phyloP scores from a whole-genome alignment of 1,140 invertebrate genomes.

The Gonatopus flavifemur region DNA sequence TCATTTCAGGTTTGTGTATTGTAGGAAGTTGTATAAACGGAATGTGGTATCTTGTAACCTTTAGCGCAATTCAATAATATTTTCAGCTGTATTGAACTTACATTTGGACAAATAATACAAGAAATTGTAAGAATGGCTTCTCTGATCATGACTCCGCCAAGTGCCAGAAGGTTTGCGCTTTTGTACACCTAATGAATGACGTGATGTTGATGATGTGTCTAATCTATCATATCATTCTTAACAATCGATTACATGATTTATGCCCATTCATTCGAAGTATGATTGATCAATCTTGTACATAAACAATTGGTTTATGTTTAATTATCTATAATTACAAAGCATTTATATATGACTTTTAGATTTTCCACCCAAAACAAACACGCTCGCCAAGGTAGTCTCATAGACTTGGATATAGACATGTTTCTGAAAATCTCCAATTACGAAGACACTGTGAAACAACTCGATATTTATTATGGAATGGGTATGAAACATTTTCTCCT shows the following conservation, averaged over 20 bases:
- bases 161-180: slow-evolving; percentile 22
- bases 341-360: no score
- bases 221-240: no score
- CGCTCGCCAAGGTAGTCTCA: slow-evolving; percentile 58
- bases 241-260: not conserved
- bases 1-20: no score
- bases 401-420: slow-evolving; percentile 71
- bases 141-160: slow-evolving; percentile 11
- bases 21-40: no score
- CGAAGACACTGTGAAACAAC: slow-evolving; percentile 84
- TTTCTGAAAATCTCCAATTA: slow-evolving; percentile 83
- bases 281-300: not conserved
- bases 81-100: no score
- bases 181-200: slow-evolving; percentile 3
- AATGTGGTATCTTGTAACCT: no score
- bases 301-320: slow-evolving; percentile 2
- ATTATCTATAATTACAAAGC: slow-evolving; percentile 1
- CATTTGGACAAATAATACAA: not conserved
- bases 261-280: not conserved
- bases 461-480: slow-evolving; percentile 92
- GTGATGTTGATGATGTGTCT: not conserved
- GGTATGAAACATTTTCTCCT: slow-evolving; percentile 60
- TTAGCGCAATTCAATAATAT: no score
- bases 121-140: slow-evolving; percentile 28
- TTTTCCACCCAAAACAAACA: slow-evolving; percentile 31